Conservation (phyloP, 1,140 invertebrate genomes). For the Aphelenchoides fujianensis region DNA sequence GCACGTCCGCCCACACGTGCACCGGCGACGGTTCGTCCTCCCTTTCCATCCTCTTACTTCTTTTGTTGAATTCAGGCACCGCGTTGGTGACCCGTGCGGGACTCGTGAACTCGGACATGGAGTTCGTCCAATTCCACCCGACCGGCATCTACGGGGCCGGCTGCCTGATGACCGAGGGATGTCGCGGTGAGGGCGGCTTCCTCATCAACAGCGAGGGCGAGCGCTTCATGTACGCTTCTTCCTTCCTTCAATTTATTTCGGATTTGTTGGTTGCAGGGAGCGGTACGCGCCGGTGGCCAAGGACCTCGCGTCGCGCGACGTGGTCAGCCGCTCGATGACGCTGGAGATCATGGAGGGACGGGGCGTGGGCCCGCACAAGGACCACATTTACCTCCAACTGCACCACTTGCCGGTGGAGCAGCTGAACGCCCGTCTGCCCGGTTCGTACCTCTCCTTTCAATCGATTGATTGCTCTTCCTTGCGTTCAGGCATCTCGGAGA, state of each 20-base stretch:
- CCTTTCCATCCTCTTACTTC: constrained; percentile 21
- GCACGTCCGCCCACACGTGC: constrained; percentile 95
- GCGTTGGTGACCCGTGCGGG: constrained; percentile 90
- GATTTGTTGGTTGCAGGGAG: constrained; percentile 98
- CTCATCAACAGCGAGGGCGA: constrained; percentile 91
- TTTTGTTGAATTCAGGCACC: constrained; percentile 69
- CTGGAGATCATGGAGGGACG: constrained; percentile 95
- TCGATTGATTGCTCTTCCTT: constrained; percentile 11
- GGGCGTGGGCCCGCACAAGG: constrained; percentile 90
- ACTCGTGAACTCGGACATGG: constrained; percentile 84
- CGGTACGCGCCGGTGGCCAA: constrained; percentile 92
- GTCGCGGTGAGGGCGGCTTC: constrained; percentile 79
- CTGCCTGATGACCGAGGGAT: constrained; percentile 91
- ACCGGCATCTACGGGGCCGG: constrained; percentile 97
- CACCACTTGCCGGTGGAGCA: constrained; percentile 92
- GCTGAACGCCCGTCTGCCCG: constrained; percentile 70
- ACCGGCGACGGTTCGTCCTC: constrained; percentile 70
- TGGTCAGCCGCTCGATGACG: constrained; percentile 92
- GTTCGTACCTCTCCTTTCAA: constrained; percentile 20
- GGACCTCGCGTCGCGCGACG: constrained; percentile 93
- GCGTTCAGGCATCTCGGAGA: constrained; percentile 75
- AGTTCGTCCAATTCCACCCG: constrained; percentile 99
- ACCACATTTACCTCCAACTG: constrained; percentile 91
- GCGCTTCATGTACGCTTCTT: constrained; percentile 94
- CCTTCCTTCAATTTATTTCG: constrained; percentile 83